phyloP scores from a whole-genome alignment of 2,888 invertebrate genomes.

The Kryphioiulus occultus region DNA sequence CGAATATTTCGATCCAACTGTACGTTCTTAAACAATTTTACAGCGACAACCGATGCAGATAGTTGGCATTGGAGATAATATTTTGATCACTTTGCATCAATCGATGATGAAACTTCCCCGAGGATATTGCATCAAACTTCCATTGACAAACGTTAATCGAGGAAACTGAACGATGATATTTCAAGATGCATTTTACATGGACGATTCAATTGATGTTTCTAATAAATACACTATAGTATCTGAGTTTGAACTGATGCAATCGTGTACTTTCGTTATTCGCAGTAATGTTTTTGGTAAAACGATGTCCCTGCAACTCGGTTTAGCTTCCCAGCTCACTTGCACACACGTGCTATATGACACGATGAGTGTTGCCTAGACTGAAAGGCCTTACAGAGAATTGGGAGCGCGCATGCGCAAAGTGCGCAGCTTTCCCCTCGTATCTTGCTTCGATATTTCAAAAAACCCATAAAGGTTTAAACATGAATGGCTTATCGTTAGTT shows the following conservation, averaged over 20 bases:
- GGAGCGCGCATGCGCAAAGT: conserved; percentile 8
- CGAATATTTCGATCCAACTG: neutral
- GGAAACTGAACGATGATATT: neutral
- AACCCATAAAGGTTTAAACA: neutral
- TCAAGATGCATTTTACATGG: neutral
- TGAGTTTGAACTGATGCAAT: no score
- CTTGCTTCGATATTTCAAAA: neutral
- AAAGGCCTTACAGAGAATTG: neutral
- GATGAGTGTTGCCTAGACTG: neutral
- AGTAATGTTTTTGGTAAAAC: neutral
- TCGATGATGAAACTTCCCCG: neutral
- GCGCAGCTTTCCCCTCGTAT: neutral
- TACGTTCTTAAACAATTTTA: neutral
- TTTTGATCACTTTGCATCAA: neutral
- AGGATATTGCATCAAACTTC: neutral
- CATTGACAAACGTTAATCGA: neutral
- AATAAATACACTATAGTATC: neutral
- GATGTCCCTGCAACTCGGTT: neutral
- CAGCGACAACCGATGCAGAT: neutral
- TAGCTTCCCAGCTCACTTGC: conserved; percentile 15
- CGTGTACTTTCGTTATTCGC: neutral
- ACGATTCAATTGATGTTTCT: neutral
- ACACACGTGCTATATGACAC: conserved; percentile 13
- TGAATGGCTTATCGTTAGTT: neutral
- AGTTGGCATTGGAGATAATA: neutral